Conservation (phyloP, 2,888 invertebrate species). For the Nymphalis c-album region DNA sequence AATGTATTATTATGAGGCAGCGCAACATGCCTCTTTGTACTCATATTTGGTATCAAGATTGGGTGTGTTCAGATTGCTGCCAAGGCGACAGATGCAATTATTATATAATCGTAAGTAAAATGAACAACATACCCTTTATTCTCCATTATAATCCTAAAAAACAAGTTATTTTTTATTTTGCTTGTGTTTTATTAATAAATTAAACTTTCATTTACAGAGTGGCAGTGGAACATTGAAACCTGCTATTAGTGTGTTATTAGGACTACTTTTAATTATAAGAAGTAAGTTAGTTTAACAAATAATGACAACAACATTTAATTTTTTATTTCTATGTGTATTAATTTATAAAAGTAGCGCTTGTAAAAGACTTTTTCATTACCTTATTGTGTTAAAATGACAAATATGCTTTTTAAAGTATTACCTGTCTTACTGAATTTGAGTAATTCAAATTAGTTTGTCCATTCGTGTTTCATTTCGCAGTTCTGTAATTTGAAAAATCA, state of each 20-base stretch:
- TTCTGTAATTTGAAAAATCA: too few species aligned
- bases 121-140: not conserved
- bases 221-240: conserved; percentile 50
- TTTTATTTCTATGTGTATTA: too few species aligned
- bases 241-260: conserved; percentile 42
- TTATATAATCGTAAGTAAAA: conserved; percentile 92
- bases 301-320: too few species aligned
- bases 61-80: conserved; percentile 98
- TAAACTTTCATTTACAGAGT: conserved; percentile 55
- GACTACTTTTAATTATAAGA: conserved; percentile 21
- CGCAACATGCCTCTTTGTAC: conserved; percentile 90
- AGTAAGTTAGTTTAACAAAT: conserved; percentile 3
- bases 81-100: conserved; percentile 97
- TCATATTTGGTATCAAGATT: conserved; percentile 97
- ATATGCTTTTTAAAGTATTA: too few species aligned
- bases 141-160: too few species aligned
- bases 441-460: too few species aligned
- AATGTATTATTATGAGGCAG: conserved; percentile 87
- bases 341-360: too few species aligned
- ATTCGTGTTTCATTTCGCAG: too few species aligned
- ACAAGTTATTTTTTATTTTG: not conserved
- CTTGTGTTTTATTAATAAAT: too few species aligned
- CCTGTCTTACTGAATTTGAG: too few species aligned
- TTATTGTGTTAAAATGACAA: too few species aligned
- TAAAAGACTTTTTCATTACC: too few species aligned